A percentile compares a stretch with the other conserved stretches of the same genome.
phyloP scores from a whole-genome alignment of 2,113 vertebrate species.

The Oreochromis niloticus region DNA sequence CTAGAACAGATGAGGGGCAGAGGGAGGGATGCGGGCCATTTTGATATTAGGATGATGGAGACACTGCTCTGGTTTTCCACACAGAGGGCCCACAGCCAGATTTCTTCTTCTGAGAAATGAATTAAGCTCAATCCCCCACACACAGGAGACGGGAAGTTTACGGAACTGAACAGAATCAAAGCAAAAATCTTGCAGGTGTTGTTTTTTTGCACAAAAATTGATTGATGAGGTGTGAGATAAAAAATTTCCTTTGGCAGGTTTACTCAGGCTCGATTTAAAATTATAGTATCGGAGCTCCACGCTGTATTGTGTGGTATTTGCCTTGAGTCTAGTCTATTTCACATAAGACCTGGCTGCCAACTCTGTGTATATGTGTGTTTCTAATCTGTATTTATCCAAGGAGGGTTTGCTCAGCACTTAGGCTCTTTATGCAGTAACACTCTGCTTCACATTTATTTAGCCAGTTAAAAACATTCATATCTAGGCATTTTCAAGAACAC shows the following conservation, averaged over 20 bases:
- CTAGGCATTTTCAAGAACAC: slow-evolving; percentile 1
- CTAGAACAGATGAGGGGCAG: slow-evolving; percentile 11
- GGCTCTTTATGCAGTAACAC: slow-evolving; percentile 3
- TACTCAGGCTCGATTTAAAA: slow-evolving; percentile 20
- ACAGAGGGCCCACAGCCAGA: slow-evolving; percentile 35
- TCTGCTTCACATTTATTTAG: not conserved
- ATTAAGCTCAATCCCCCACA: slow-evolving; percentile 18
- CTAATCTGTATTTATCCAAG: slow-evolving; percentile 52
- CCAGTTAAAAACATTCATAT: slow-evolving; percentile 22
- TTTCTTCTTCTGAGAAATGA: slow-evolving; percentile 38
- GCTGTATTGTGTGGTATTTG: slow-evolving; percentile 18
- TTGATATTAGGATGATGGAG: slow-evolving; percentile 60
- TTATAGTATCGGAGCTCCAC: not conserved
- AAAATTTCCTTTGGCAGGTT: slow-evolving; percentile 35
- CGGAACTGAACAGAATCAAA: slow-evolving; percentile 9
- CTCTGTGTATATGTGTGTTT: not conserved
- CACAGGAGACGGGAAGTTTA: slow-evolving; percentile 28
- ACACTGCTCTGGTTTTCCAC: slow-evolving; percentile 17
- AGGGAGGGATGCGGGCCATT: slow-evolving; percentile 29
- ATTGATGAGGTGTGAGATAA: slow-evolving; percentile 40
- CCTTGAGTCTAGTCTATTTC: slow-evolving; percentile 23
- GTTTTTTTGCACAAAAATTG: slow-evolving; percentile 3
- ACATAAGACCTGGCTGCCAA: slow-evolving; percentile 6
- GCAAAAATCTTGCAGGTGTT: slow-evolving; percentile 10
- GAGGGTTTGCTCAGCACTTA: slow-evolving; percentile 43